Evolutionary conservation across 2,888 invertebrate species (phyloP).

Genomic region (Cephus rjabovi): DNA sequence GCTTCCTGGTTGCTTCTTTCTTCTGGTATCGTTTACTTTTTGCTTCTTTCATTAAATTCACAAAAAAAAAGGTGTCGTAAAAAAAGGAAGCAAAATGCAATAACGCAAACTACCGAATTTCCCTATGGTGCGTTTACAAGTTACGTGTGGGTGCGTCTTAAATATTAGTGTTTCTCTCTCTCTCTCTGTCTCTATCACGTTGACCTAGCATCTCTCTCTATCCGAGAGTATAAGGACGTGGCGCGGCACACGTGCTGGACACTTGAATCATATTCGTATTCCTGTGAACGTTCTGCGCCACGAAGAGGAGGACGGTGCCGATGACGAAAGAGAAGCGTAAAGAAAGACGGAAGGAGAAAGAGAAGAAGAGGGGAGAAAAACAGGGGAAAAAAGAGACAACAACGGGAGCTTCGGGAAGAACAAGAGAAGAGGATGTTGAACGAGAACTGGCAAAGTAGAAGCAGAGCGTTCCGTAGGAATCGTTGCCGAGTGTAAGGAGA

Average conservation of each 20-base stretch:
- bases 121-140: background rate
- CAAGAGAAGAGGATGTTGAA: too few relatives aligned
- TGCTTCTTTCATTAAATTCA: too few relatives aligned
- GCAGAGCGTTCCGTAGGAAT: too few relatives aligned
- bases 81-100: background rate
- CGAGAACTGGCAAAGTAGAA: too few relatives aligned
- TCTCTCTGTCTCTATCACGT: too few relatives aligned
- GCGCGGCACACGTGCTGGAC: conserved; percentile 38
- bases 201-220: too few relatives aligned
- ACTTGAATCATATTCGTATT: conserved; percentile 30
- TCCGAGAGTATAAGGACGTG: conserved; percentile 10
- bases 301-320: background rate
- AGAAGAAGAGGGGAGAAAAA: background rate
- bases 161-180: too few relatives aligned
- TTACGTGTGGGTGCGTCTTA: background rate
- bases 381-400: background rate
- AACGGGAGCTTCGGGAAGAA: background rate
- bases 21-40: conserved; percentile 9
- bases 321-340: conserved; percentile 1
- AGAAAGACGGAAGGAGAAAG: background rate
- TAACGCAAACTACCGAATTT: background rate
- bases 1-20: conserved; percentile 35
- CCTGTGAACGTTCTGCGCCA: background rate
- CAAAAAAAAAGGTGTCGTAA: background rate
- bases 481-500: background rate